Evolutionary conservation across 1,140 invertebrate genomes (phyloP), one percentile per base, ranked within the genome.

Genomic region (Papilio aristodemus): DNA sequence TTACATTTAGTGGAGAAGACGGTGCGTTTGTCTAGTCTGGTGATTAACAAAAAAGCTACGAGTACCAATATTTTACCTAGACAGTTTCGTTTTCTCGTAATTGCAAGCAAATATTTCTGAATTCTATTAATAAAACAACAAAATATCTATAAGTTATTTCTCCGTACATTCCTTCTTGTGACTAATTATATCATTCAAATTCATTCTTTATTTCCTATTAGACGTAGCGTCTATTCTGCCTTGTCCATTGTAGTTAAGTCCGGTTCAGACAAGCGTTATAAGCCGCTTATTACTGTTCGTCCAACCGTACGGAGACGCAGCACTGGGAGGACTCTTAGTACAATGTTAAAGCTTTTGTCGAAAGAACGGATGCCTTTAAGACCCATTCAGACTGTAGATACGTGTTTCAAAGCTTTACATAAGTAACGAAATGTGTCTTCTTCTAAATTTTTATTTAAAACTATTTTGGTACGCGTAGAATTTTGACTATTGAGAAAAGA

Each of bases 211-310:
- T 22, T 54, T 54, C 22, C 46, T 54, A 54, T 54, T 54, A 54
- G 46, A 54, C 27, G 6, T 3, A 54, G 1, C 46, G 46, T 54
- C 19, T 17, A 46, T 46, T 46, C 43, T 50, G n/a, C 43, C n/a
- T 32, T 37, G 14, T 41, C 60, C 39, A 46, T 66, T 46, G 41
- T 36, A 59, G 25, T 66, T 66, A 46, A 66, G 39, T 32, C 0
- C 27, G 46, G 63, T 66, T 50, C 27, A 66, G 19, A 46, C 41
- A 14, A 63, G 37, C 60, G 37, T 66, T 50, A 6, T 46, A 66
- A 66, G 22, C 58, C 63, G 63, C 63, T 66, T 66, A 66, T 64
- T 64, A 64, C 43, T 46, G 39, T 13, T 27, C 46, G n/a, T 0
- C 63, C 41, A 27, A 13, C 63, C 63, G 41, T 50, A 39, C 14